Percentiles rank a stretch among this genome's conserved stretches.
Conservation (phyloP, 1,140 invertebrate genomes). For the Hyphantria cunea region DNA sequence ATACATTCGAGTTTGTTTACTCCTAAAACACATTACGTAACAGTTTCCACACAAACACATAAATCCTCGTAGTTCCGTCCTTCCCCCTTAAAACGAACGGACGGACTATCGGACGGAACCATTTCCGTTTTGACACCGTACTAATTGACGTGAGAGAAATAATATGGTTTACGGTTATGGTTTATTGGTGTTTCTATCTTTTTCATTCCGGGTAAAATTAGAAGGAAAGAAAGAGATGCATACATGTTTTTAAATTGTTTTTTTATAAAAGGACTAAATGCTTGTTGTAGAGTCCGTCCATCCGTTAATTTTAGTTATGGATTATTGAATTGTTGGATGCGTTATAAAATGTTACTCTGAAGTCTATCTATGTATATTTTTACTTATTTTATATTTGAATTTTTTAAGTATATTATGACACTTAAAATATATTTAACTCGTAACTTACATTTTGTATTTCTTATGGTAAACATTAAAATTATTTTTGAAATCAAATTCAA, state of each 20-base stretch:
- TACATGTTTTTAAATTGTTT: conserved; percentile 4
- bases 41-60: conserved; percentile 38
- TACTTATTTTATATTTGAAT: no score
- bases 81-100: conserved; percentile 42
- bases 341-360: not conserved
- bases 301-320: not conserved
- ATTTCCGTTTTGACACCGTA: conserved; percentile 65
- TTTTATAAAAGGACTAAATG: not conserved
- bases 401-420: no score
- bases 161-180: conserved; percentile 24
- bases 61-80: conserved; percentile 43
- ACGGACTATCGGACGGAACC: conserved; percentile 38
- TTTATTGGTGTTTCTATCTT: conserved; percentile 42
- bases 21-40: conserved; percentile 14
- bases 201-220: conserved; percentile 24
- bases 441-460: no score
- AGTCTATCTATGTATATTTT: no score
- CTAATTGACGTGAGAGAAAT: conserved; percentile 63
- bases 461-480: no score
- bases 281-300: not conserved
- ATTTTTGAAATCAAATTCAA: no score
- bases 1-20: conserved; percentile 33
- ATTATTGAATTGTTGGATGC: not conserved
- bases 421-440: no score
- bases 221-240: conserved; percentile 34